A percentile compares a stretch with the other conserved stretches of the same genome.
phyloP scores from a whole-genome alignment of 2,113 vertebrate genomes.

The Oplegnathus fasciatus region DNA sequence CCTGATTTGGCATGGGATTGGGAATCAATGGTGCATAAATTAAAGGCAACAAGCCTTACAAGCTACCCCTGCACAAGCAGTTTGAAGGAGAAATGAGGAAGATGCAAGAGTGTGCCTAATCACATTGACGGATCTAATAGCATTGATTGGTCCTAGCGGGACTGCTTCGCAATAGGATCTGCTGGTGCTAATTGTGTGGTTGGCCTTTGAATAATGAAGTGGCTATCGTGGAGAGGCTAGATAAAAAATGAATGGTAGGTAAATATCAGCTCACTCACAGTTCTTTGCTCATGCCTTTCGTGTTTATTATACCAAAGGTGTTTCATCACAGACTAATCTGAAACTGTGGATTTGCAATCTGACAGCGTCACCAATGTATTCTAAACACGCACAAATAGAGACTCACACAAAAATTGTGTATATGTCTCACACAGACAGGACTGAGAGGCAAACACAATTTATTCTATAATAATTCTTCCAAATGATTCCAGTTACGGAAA shows the following conservation, averaged over 20 bases:
- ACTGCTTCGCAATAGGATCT: constrained; percentile 52
- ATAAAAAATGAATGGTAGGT: constrained; percentile 50
- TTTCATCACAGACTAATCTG: constrained; percentile 1
- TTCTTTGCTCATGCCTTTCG: constrained; percentile 22
- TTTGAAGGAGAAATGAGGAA: constrained; percentile 49
- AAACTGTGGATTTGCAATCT: constrained; percentile 6
- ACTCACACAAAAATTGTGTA: not conserved
- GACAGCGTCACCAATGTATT: not conserved
- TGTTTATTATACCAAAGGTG: constrained; percentile 15
- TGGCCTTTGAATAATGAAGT: constrained; percentile 78
- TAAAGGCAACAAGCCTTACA: constrained; percentile 43
- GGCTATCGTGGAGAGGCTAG: constrained; percentile 33
- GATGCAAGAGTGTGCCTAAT: constrained; percentile 64
- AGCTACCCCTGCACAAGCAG: constrained; percentile 35
- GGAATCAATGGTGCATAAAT: constrained; percentile 60
- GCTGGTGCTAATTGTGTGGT: constrained; percentile 65
- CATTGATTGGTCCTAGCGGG: constrained; percentile 73
- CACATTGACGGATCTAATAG: constrained; percentile 60
- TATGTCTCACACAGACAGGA: not conserved
- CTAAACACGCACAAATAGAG: not conserved
- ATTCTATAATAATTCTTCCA: not conserved
- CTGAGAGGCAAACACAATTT: not conserved
- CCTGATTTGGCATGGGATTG: constrained; percentile 43
- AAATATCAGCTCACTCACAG: constrained; percentile 51
- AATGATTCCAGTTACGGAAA: constrained; percentile 10